phyloP scores from a whole-genome alignment of 2,888 invertebrate species.

The Eustalomyia histrio region DNA sequence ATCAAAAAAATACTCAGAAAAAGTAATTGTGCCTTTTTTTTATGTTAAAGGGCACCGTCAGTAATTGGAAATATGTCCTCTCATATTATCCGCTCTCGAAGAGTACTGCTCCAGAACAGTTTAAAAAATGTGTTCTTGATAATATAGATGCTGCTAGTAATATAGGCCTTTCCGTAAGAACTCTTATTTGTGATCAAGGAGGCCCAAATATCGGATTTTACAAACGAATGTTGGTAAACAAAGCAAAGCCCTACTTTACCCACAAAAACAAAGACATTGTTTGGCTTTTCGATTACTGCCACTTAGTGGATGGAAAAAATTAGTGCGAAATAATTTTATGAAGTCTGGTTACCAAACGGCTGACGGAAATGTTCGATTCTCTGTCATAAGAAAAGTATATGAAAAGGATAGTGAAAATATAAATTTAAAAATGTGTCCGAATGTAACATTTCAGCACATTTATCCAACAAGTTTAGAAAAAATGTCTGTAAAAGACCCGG shows the following conservation, averaged over 20 bases:
- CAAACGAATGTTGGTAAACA: background rate
- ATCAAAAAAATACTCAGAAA: background rate
- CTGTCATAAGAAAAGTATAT: no score
- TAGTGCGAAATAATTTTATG: no score
- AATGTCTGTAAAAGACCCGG: constrained; percentile 9
- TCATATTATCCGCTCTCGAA: background rate
- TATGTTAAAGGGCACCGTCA: background rate
- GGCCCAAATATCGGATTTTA: background rate
- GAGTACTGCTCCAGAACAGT: no score
- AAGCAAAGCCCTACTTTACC: no score
- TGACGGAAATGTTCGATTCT: no score
- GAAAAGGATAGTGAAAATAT: background rate
- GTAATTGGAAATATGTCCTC: background rate
- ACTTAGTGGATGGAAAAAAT: no score
- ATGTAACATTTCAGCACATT: background rate
- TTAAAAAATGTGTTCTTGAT: background rate
- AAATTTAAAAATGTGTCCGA: constrained; percentile 13
- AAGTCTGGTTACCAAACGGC: no score
- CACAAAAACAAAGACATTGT: no score
- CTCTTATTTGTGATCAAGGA: background rate
- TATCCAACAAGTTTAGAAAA: constrained; percentile 5
- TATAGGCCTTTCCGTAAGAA: background rate
- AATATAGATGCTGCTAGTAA: background rate
- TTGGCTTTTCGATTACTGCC: no score
- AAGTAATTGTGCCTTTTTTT: background rate